Evolutionary conservation across 2,113 vertebrate genomes (phyloP), one percentile per base, ranked within the genome.

Genomic region (Myiozetetes cayanensis): DNA sequence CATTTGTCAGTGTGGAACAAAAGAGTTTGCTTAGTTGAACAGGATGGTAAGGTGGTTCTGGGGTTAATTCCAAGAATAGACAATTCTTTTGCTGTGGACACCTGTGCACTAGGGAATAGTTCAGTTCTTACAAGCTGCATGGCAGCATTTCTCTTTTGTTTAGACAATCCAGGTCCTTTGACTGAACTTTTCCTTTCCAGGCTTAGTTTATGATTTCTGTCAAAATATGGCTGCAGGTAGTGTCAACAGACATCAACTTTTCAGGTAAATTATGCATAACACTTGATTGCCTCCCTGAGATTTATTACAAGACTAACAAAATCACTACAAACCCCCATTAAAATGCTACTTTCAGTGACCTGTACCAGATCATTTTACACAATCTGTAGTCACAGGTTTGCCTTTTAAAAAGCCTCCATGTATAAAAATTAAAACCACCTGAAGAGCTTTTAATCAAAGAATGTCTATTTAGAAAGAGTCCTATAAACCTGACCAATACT

Each of bases 31-130:
- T 63, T 85, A 33, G 16, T 3, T 62, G 55, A 14, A 53, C 0
- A 5, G 46, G 59, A 50, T 3, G 0, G 15, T 65, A 76, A 73
- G 27, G 43, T 0, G 0, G 8, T 10, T 85, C 20, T 53, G n/a
- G 78, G 24, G 20, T 31, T 47, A 30, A 27, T 47, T 58, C 25
- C 72, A 59, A 39, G 47, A 66, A 90, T 56, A 90, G 12, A 3
- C 4, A 6, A 33, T 92, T 73, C 28, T 39, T 7, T 8, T 74
- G 27, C 4, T 50, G 37, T 43, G 11, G 22, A 30, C 13, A 77
- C 7, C 28, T n/a, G 24, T 19, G 23, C 15, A 21, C 12, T 35
- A 37, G 27, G 24, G 50, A 91, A 56, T 28, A n/a, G 22, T 49
- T 67, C 25, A 5, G 2, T 49, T 86, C 72, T 83, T 80, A 50